Conservation (phyloP, 1,140 invertebrate species). For the Tetranychus cinnabarinus region DNA sequence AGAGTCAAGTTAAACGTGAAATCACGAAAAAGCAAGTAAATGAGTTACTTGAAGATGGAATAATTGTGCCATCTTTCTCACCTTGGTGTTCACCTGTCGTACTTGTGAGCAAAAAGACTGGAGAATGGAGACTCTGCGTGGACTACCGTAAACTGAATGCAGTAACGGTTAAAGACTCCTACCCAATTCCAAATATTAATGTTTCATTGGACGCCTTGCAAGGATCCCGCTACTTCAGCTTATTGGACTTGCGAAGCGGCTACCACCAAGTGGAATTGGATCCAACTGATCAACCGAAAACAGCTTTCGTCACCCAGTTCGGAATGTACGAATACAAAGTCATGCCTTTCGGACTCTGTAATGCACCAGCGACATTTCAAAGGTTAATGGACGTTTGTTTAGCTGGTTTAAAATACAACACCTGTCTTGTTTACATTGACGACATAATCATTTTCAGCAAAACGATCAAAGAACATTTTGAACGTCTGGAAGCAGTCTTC, state of each 20-base stretch:
- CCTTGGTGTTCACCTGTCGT: neutral
- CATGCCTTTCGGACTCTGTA: slow-evolving; percentile 14
- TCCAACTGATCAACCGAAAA: slow-evolving; percentile 9
- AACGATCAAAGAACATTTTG: slow-evolving; percentile 12
- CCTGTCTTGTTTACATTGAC: slow-evolving; percentile 13
- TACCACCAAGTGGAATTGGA: slow-evolving; percentile 24
- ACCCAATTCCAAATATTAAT: neutral
- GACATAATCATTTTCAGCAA: slow-evolving; percentile 13
- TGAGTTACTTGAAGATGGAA: neutral
- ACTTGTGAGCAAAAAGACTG: neutral
- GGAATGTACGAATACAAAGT: slow-evolving; percentile 9
- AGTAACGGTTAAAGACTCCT: neutral
- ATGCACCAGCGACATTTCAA: slow-evolving; percentile 14
- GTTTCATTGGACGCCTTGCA: neutral
- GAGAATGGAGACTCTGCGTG: neutral
- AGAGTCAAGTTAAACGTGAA: neutral
- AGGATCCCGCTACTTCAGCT: neutral
- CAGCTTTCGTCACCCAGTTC: neutral
- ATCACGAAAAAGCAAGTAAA: neutral
- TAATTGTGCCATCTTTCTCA: neutral
- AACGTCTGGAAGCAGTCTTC: slow-evolving; percentile 14
- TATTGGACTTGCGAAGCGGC: slow-evolving; percentile 21
- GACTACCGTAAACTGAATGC: neutral
- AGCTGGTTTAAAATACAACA: slow-evolving; percentile 1
- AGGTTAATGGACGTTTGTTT: slow-evolving; percentile 12